These are phyloP conservation scores for Psittacula echo DNA, from an alignment of 2,797 vertebrate genomes.

Conservation along the genomic window DNA sequence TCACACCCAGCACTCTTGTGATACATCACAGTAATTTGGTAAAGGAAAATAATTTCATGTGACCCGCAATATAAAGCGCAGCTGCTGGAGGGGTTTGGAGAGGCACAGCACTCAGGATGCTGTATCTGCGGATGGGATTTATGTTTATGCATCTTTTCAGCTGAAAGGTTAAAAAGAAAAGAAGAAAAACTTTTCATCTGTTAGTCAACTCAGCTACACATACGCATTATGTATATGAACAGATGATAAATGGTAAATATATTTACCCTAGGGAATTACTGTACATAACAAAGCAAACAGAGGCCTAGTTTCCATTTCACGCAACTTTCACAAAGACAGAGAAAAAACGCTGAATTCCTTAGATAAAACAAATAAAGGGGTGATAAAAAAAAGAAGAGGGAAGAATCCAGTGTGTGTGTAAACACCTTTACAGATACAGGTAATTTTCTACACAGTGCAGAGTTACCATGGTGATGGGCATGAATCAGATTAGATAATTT, in stretches of 20 bases:
- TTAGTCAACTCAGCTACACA: background rate
- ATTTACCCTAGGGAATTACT: background rate
- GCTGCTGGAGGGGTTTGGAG: background rate
- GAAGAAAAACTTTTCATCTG: background rate
- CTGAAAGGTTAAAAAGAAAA: background rate
- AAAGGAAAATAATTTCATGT: background rate
- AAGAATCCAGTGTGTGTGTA: background rate
- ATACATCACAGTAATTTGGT: background rate
- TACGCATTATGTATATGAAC: background rate
- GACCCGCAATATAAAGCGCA: background rate
- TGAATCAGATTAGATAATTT: constrained; percentile 22
- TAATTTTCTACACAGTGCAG: background rate
- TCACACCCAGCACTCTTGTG: background rate
- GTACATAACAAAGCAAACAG: background rate
- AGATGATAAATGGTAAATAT: background rate
- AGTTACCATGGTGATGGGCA: constrained; percentile 25
- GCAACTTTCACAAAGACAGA: background rate
- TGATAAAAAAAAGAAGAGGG: background rate
- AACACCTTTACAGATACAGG: background rate
- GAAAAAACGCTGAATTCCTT: background rate
- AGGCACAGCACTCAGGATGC: background rate
- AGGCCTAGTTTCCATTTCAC: background rate
- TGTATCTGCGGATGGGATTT: background rate
- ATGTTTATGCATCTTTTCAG: background rate
- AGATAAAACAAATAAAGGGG: background rate